Base-by-base conservation (phyloP, 2,797 vertebrate genomes). In the Lates japonicus region DNA sequence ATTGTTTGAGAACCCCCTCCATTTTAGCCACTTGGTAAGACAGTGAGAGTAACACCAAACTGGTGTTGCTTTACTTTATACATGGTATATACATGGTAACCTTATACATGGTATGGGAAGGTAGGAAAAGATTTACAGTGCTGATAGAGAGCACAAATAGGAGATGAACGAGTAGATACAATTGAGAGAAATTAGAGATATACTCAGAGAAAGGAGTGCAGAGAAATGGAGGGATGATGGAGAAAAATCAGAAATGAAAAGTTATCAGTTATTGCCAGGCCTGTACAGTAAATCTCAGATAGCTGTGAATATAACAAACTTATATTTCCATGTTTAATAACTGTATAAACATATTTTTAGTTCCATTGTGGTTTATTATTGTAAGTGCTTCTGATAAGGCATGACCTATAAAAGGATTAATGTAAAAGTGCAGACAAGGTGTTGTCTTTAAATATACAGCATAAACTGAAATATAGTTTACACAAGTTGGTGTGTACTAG, bases 21-120 rank as follows among this genome's bases (percentile, higher is more conserved):
- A n/a, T 57, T 67, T 44, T 19, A n/a, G 48, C 17, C 25, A 1
- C 2, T 20, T 25, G 22, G 42, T 48, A 20, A 64, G 61, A 57
- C 58, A 14, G 20, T 10, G 31, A 57, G 61, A 35, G 41, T 7
- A 41, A 41, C 20, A 20, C 12, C 25, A 29, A 29, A 29, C 25
- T 29, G 25, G 25, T 2, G n/a, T n/a, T n/a, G n/a, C n/a, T n/a
- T n/a, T n/a, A 17, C 52, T 10, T 42, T 25, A 49, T 31, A 59
- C 52, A 64, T 55, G 8, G 25, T 39, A 54, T 66, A n/a, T n/a
- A n/a, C n/a, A n/a, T n/a, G n/a, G n/a, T n/a, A n/a, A 17, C 52
- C 13, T 42, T 25, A 49, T 31, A 59, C 52, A 64, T 55, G 8
- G 25, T 39, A 54, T 66, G 16, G 5, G 49, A 70, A 22, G 35